Evolutionary conservation across 2,888 invertebrate species (phyloP), one percentile per base, ranked within the genome.

Genomic region (Apotomis betuletana): DNA sequence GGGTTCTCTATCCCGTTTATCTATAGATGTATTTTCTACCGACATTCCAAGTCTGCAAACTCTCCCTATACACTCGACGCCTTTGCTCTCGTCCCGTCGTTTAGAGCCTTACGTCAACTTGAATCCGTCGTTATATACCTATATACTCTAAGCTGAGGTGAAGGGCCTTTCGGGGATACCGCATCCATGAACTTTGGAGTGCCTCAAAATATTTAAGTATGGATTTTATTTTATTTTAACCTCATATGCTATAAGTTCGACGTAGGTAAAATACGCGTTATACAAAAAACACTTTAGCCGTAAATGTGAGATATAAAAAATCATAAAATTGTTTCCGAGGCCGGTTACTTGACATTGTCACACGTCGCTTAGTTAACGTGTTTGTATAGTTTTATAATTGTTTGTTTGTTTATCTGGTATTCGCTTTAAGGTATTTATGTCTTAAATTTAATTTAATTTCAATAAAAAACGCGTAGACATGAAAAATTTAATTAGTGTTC

Each of bases 51-150:
- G 57, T 36, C 49, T 67, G 49, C 13, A 57, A 57, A 51, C 46
- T 38, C 49, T 9, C 46, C 36, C 13, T n/a, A 46, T 41, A 65
- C 41, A 41, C 65, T 57, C 46, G 49, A 67, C 36, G 57, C 65
- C 57, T 58, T 49, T 67, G 57, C 49, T 49, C 57, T 58, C 46
- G 54, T 65, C 67, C 38, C 65, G 44, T 27, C 57, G 46, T 46
- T 65, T 58, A 49, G 58, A 58, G 57, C 67, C 57, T 38, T 44
- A 58, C 58, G 38, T 67, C 38, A 38, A 58, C 67, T 58, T 57
- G 57, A 58, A 15, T 58, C 36, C 36, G 13, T 67, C 46, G 38
- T 36, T 58, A 67, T 5, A 3, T 58, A 59, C 5, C 36, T 58
- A 38, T 59, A 41, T 6, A 6, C 58, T 57, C 6, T 54, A 58